These are phyloP conservation scores for Bubalus kerabau DNA, from an alignment of 2,113 vertebrate genomes.

Conservation along the genomic window DNA sequence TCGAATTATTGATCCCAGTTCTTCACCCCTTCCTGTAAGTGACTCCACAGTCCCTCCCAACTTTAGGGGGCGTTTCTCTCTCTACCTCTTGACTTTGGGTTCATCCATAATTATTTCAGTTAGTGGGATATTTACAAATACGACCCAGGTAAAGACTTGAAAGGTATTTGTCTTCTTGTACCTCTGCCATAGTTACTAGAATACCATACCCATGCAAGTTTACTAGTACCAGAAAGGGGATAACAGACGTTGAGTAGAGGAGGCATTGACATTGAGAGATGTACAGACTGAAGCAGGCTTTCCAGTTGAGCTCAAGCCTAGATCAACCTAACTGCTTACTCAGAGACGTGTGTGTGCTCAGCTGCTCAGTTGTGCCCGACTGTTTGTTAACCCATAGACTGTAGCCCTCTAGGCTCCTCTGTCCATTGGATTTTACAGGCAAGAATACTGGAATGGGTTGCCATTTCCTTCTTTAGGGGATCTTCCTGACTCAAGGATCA, in stretches of 20 bases:
- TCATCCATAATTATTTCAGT: neutral
- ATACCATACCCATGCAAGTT: too few species aligned
- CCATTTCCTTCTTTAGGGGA: neutral
- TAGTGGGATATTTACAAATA: neutral
- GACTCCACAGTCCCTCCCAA: neutral
- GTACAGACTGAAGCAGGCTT: neutral
- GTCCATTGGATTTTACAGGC: neutral
- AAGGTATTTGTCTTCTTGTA: neutral
- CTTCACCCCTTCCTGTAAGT: neutral
- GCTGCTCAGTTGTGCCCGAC: neutral
- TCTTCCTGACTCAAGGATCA: neutral
- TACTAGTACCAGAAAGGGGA: neutral
- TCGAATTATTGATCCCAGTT: neutral
- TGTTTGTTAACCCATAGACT: neutral
- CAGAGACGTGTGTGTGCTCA: neutral
- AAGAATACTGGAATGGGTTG: neutral
- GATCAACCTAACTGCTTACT: neutral
- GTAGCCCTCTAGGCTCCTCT: neutral
- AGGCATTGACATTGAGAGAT: neutral
- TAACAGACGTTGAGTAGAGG: too few species aligned
- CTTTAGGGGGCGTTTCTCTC: neutral
- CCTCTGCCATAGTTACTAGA: neutral
- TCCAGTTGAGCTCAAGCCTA: neutral
- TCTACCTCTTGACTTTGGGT: neutral
- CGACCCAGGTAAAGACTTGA: neutral